phyloP scores from a whole-genome alignment of 2,113 vertebrate genomes.

The Oreochromis spilurus region DNA sequence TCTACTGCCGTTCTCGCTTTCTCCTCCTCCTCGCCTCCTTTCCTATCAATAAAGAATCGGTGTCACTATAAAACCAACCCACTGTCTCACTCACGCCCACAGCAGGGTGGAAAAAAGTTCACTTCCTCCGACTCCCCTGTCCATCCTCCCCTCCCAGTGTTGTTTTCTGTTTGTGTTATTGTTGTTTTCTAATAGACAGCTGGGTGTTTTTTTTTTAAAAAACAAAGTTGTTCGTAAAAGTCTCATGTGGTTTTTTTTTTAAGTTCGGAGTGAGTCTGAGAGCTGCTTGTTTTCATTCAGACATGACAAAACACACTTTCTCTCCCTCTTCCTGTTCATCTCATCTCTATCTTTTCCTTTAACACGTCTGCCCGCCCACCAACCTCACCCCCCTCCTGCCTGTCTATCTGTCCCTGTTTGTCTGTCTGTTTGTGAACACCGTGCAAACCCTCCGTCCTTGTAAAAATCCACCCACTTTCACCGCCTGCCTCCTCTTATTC shows the following conservation, averaged over 20 bases:
- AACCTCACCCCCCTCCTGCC: background rate
- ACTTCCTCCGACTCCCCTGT: background rate
- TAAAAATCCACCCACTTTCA: constrained; percentile 16
- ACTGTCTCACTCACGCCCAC: background rate
- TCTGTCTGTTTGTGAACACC: constrained; percentile 66
- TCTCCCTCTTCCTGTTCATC: background rate
- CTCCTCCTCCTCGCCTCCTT: background rate
- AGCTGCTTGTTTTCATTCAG: constrained; percentile 62
- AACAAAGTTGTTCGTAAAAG: constrained; percentile 13
- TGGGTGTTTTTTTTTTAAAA: constrained; percentile 30
- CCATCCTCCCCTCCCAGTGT: background rate
- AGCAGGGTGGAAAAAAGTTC: background rate
- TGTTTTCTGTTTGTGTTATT: constrained; percentile 32
- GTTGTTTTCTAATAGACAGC: constrained; percentile 50
- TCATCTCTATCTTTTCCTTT: background rate
- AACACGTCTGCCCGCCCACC: background rate
- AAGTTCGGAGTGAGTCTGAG: constrained; percentile 42
- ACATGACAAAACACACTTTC: constrained; percentile 65
- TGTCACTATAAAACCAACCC: constrained; percentile 11
- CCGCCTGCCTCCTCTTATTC: background rate
- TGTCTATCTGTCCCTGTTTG: constrained; percentile 29
- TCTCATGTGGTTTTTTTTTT: background rate
- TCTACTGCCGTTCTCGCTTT: background rate
- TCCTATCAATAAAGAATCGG: constrained; percentile 6
- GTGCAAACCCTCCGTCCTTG: constrained; percentile 52